These are phyloP conservation scores for Cerastis rubricosa DNA, from an alignment of 2,888 invertebrate genomes.

Conservation along the genomic window DNA sequence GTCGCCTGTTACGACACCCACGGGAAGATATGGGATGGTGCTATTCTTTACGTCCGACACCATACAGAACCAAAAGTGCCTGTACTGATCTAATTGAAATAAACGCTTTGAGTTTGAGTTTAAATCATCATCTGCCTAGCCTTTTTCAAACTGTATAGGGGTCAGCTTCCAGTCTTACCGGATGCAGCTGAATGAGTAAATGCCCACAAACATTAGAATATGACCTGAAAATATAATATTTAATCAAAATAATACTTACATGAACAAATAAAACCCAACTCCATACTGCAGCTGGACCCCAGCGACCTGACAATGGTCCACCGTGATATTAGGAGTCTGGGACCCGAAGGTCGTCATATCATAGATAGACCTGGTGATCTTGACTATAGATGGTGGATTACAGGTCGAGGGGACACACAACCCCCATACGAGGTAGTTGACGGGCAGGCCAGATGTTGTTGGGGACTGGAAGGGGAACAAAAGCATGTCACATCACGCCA, in stretches of 20 bases:
- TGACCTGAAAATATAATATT: not conserved
- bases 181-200: too few relatives aligned
- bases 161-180: too few relatives aligned
- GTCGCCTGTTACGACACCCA: too few relatives aligned
- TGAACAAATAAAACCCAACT: slow-evolving; percentile 60
- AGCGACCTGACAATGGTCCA: slow-evolving; percentile 64
- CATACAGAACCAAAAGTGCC: too few relatives aligned
- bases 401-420: slow-evolving; percentile 46
- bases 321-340: slow-evolving; percentile 48
- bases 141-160: too few relatives aligned
- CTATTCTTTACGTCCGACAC: too few relatives aligned
- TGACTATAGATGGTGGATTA: slow-evolving; percentile 22
- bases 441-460: slow-evolving; percentile 16
- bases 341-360: slow-evolving; percentile 8
- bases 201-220: not conserved
- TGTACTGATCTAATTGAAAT: too few relatives aligned
- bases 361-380: slow-evolving; percentile 32
- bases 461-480: slow-evolving; percentile 32
- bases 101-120: too few relatives aligned
- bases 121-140: too few relatives aligned
- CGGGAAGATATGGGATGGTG: too few relatives aligned
- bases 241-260: slow-evolving; percentile 61
- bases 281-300: slow-evolving; percentile 41
- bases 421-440: slow-evolving; percentile 32
- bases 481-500: not conserved